phyloP scores from a whole-genome alignment of 2,113 vertebrate species.

The Tor tambroides region DNA sequence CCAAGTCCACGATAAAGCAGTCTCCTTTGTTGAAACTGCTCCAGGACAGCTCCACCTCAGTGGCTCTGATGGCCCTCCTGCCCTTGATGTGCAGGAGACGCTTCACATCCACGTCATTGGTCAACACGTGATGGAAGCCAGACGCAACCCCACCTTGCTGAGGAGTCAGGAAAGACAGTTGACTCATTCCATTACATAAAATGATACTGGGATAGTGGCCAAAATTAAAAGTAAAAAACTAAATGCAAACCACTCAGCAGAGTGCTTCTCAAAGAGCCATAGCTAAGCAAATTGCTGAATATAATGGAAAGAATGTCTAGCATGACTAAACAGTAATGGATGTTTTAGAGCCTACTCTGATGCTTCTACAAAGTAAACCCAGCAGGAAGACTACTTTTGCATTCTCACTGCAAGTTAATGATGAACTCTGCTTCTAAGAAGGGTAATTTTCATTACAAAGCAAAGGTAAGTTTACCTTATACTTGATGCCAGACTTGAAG shows the following conservation, averaged over 20 bases:
- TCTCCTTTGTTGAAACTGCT: constrained; percentile 79
- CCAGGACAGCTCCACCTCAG: constrained; percentile 74
- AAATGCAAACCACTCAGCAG: neutral
- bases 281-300: constrained; percentile 10
- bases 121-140: constrained; percentile 76
- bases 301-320: constrained; percentile 31
- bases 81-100: constrained; percentile 79
- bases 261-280: constrained; percentile 12
- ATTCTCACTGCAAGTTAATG: neutral
- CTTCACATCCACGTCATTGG: constrained; percentile 68
- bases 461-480: constrained; percentile 78
- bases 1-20: constrained; percentile 79
- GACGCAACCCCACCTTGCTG: constrained; percentile 81
- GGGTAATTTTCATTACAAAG: neutral
- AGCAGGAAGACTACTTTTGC: neutral
- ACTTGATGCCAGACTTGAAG: constrained; percentile 93
- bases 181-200: neutral
- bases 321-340: constrained; percentile 32
- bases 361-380: neutral
- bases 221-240: neutral
- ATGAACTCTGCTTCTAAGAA: constrained; percentile 12
- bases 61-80: constrained; percentile 75
- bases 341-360: neutral
- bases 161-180: constrained; percentile 3
- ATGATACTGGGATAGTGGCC: neutral